Evolutionary conservation across 2,797 vertebrate species (phyloP), one percentile per base, ranked within the genome.

Genomic region (Sternotherus odoratus): DNA sequence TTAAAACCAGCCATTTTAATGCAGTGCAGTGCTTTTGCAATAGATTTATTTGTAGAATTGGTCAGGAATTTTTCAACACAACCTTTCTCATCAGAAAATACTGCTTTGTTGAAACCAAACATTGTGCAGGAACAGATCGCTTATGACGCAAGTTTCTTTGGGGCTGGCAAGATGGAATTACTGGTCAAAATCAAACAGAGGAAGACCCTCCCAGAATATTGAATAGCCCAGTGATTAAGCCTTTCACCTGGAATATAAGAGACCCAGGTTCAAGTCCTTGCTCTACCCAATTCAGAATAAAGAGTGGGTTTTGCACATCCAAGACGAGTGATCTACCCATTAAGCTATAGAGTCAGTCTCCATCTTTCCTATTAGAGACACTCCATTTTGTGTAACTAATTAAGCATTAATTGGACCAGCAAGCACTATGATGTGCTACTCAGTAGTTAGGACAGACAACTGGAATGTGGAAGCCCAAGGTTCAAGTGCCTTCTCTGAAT

Each of bases 1-100:
- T 95, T 96, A 95, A 96, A 96, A 72, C 60, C 91, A 90, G 95
- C 95, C 95, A 83, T 96, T 95, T 95, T 88, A 95, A 92, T 90
- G 87, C 79, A 95, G 83, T 6, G 26, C 56, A 36, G 93, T 23
- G 92, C 77, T 84, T 95, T 72, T 79, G 81, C 77, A 83, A 86
- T 93, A 95, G 87, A 81, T 88, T 97, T 97, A 95, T 85, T 88
- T 90, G 54, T 75, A 46, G 60, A 63, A 63, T 4, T 6, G 33
- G 15, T 63, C 60, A n/a, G 60, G 16, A 63, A n/a, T 33, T 63
- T 63, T 63, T 63, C 60, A 63, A n/a, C 7, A n/a, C 33, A 63
- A 63, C 15, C 60, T 63, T 30, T n/a, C 15, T n/a, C 60, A 63
- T 63, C 33, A 66, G 17, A 36, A 66, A 66, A 36, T 19, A 17